Evolutionary conservation across 2,888 invertebrate species (phyloP), one percentile per base, ranked within the genome.

Genomic region (Byasa hedistus): DNA sequence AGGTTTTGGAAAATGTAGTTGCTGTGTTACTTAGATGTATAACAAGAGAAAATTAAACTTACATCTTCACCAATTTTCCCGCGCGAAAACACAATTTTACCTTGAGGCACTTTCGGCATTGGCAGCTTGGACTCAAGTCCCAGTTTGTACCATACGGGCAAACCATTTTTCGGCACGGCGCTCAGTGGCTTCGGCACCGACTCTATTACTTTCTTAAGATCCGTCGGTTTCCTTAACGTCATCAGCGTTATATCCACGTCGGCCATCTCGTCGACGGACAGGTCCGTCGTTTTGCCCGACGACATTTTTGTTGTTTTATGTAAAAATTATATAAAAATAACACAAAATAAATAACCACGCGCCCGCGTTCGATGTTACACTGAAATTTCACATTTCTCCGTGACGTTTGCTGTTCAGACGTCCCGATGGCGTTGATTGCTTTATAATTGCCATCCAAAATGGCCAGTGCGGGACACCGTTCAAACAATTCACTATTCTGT

Each of bases 111-210:
- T 75, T 91, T 89, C 21, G 93, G 89, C 66, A 92, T 86, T 1
- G 93, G 93, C 63, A 93, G 78, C 75, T 93, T 93, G 67, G 85
- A 79, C 72, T 93, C 93, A 75, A 93, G 73, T 0, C 93, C 91
- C 3, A 93, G 81, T 54, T 79, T 81, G 66, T 87, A 86, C 93
- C 93, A 93, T 66, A 88, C 66, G 2, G 93, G 93, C 24, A 93
- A 78, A 1, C 91, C 91, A 83, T 86, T 87, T 70, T 87, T 87
- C 1, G 93, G 93, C 2, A 93, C 89, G 2, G 90, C 83, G 32
- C 87, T 77, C 54, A 79, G 68, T 0, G 92, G 92, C 69, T 89
- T 89, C 3, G 92, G 91, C 57, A 92, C 80, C 0, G 89, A 86
- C 69, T 91, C 88, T 24, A 90, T 84, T 21, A 92, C 86, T 80